These are phyloP conservation scores for Varanus komodoensis DNA, from an alignment of 2,113 vertebrate species.

Conservation along the genomic window DNA sequence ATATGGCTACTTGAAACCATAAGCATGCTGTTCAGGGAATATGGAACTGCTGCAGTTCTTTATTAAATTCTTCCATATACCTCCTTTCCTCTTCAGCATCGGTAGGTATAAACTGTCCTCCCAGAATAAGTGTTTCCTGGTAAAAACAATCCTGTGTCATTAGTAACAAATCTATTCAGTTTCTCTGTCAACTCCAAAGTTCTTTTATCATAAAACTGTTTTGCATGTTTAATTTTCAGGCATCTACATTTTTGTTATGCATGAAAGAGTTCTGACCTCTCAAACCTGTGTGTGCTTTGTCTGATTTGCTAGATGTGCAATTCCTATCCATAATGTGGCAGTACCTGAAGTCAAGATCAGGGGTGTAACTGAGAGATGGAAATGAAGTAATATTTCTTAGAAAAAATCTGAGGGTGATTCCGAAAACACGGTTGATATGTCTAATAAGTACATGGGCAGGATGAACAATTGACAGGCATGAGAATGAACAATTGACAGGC, in stretches of 20 bases:
- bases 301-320: background rate
- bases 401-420: too few species aligned
- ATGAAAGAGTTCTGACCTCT: background rate
- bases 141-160: accelerated
- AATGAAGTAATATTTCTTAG: background rate
- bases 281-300: background rate
- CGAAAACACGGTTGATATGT: background rate
- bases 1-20: background rate
- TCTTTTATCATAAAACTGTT: background rate
- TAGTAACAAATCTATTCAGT: accelerated
- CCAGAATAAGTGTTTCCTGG: background rate
- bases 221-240: background rate
- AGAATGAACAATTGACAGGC: background rate
- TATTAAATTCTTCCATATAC: accelerated
- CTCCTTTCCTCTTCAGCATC: background rate
- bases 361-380: background rate
- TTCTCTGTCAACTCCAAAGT: background rate
- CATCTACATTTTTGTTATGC: background rate
- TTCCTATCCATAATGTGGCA: background rate
- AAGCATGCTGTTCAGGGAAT: background rate
- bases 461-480: background rate
- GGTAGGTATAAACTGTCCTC: accelerated
- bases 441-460: background rate
- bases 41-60: background rate
- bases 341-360: background rate